Percentiles rank a stretch among this genome's conserved stretches.
Evolutionary conservation across 2,113 vertebrate species (phyloP).

Genomic region (Cyprinodon variegatus): DNA sequence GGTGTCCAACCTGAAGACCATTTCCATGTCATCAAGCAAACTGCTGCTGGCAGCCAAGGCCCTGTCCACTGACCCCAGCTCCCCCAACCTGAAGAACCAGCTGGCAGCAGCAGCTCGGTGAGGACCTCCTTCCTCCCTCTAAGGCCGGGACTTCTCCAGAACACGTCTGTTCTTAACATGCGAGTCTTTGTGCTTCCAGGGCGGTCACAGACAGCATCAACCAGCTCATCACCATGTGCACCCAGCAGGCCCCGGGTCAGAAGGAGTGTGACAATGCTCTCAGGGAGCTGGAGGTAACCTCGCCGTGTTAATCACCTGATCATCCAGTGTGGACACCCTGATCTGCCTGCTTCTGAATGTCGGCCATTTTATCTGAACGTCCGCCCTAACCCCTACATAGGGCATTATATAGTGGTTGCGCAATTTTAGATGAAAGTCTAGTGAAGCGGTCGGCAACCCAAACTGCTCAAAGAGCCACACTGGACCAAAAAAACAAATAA

Average conservation of each 20-base stretch:
- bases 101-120: constrained; percentile 94
- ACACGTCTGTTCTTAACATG: background rate
- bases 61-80: constrained; percentile 90
- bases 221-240: constrained; percentile 98
- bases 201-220: constrained; percentile 98
- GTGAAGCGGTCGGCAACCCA: too few relatives aligned
- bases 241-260: constrained; percentile 94
- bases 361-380: too few relatives aligned
- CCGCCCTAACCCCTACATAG: too few relatives aligned
- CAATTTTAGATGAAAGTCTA: too few relatives aligned
- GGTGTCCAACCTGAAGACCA: constrained; percentile 95
- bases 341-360: too few relatives aligned
- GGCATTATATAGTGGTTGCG: too few relatives aligned
- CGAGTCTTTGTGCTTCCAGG: constrained; percentile 68
- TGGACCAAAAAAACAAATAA: too few relatives aligned
- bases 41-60: constrained; percentile 93
- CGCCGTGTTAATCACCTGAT: too few relatives aligned
- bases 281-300: constrained; percentile 90
- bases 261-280: constrained; percentile 97
- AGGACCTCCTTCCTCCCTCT: background rate
- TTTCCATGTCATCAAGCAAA: constrained; percentile 98
- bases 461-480: too few relatives aligned
- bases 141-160: background rate
- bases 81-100: constrained; percentile 96
- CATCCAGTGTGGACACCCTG: too few relatives aligned